A percentile compares a stretch with the other conserved stretches of the same genome.
These are phyloP conservation scores for Acanthisitta chloris DNA, from an alignment of 2,113 vertebrate genomes.

Conservation along the genomic window DNA sequence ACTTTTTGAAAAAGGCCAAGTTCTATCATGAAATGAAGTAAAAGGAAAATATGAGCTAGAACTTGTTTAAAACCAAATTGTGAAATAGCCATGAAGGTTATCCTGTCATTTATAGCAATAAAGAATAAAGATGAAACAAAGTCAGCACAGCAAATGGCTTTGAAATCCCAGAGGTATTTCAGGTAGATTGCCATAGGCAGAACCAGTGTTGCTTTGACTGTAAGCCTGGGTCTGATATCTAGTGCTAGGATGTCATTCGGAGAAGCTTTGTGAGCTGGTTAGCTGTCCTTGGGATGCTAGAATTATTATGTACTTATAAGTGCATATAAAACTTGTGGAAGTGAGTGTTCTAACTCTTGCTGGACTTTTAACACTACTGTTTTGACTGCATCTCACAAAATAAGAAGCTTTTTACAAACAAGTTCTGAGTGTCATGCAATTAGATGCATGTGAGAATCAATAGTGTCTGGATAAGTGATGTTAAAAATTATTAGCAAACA, in stretches of 20 bases:
- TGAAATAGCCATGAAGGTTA: neutral
- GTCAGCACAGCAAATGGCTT: neutral
- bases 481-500: neutral
- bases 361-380: neutral
- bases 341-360: neutral
- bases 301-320: neutral
- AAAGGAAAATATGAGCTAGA: neutral
- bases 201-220: neutral
- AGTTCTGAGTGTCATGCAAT: neutral
- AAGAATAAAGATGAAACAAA: neutral
- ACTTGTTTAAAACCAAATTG: neutral
- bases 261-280: neutral
- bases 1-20: neutral
- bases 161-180: neutral
- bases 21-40: neutral
- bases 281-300: neutral
- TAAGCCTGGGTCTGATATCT: neutral
- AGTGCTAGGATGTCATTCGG: neutral
- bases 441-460: neutral
- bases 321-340: neutral
- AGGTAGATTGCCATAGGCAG: neutral
- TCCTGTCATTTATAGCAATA: neutral
- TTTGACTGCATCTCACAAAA: neutral
- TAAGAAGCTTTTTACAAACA: neutral
- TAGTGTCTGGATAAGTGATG: neutral